Base-by-base conservation (phyloP, 2,797 vertebrate species). In the Oryzias sinensis region DNA sequence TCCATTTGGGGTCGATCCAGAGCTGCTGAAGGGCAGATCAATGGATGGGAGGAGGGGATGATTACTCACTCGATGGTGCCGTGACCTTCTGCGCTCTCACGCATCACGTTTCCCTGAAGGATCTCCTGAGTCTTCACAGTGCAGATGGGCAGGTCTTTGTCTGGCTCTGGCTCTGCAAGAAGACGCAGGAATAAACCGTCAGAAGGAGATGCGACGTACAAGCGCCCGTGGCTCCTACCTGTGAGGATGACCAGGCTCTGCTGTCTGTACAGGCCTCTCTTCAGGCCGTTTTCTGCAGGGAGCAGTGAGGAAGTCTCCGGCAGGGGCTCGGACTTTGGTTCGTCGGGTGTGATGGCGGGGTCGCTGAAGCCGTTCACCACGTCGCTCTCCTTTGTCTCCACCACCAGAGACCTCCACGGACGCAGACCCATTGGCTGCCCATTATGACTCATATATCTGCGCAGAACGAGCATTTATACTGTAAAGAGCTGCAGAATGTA, bases 11-110 rank as follows among this genome's bases (percentile, higher is more conserved):
- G 54, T 27, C 55, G 3, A 55, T 51, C 14, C 55, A 49, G 59
- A 55, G 50, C 43, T 58, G 70, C 70, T 73, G 74, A 72, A 65
- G n/a, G 20, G 25, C 53, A 77, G 65, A 50, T 64, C 68, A 64
- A 9, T 4, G 14, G 27, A 18, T 37, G 43, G 15, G 17, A 29
- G 25, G 16, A 45, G 14, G 4, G 16, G 24, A 68, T 82, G 70
- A 2, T 70, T 83, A 89, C 96, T 95, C 84, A 99, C 97, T 97
- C 95, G 25, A 98, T 89, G 49, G 93, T 96, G 77, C 95, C 95
- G 1, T 87, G 93, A 79, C 95, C 95, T 81, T 96, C 95, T 0
- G 94, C 89, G 4, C 94, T 95, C 80, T 95, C 94, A 62, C 86
- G 93, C 71, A 91, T 88, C 41, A 93, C 67, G 2, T 91, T 93